phyloP scores from a whole-genome alignment of 2,888 invertebrate species.

The Cheilosia urbana region DNA sequence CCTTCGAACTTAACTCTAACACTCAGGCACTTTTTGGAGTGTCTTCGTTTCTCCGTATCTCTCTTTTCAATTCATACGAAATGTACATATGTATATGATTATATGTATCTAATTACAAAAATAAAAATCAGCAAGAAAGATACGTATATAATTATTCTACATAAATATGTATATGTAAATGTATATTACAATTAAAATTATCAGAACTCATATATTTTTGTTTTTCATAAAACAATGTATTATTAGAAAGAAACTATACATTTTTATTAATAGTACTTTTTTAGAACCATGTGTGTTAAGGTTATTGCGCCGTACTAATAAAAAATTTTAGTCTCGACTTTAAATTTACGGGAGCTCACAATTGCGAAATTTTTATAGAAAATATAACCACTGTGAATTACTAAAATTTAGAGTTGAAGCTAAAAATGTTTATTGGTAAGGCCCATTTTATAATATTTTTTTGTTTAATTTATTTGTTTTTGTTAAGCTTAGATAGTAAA shows the following conservation, averaged over 20 bases:
- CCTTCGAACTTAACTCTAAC: slow-evolving; percentile 60
- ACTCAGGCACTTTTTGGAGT: slow-evolving; percentile 67
- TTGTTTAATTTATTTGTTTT: slow-evolving; percentile 47
- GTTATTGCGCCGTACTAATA: not conserved
- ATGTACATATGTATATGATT: slow-evolving; percentile 8
- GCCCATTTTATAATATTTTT: slow-evolving; percentile 42
- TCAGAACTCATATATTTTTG: slow-evolving; percentile 49
- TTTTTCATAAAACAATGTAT: slow-evolving; percentile 33
- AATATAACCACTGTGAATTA: too few relatives aligned
- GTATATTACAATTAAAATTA: slow-evolving; percentile 70
- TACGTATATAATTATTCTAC: slow-evolving; percentile 66
- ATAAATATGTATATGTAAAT: slow-evolving; percentile 68
- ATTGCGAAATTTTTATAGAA: too few relatives aligned
- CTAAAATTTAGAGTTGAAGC: too few relatives aligned
- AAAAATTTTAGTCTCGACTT: too few relatives aligned
- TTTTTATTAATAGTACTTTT: slow-evolving; percentile 57
- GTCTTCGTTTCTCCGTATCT: slow-evolving; percentile 37
- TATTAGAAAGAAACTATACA: slow-evolving; percentile 54
- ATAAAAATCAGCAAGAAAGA: slow-evolving; percentile 41
- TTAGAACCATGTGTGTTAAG: slow-evolving; percentile 62
- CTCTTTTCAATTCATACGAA: slow-evolving; percentile 18
- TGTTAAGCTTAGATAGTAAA: slow-evolving; percentile 68
- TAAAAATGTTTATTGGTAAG: too few relatives aligned
- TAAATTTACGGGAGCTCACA: too few relatives aligned
- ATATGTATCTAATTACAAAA: slow-evolving; percentile 26